Evolutionary conservation across 2,113 vertebrate genomes (phyloP).

Genomic region (Carassius carassius): DNA sequence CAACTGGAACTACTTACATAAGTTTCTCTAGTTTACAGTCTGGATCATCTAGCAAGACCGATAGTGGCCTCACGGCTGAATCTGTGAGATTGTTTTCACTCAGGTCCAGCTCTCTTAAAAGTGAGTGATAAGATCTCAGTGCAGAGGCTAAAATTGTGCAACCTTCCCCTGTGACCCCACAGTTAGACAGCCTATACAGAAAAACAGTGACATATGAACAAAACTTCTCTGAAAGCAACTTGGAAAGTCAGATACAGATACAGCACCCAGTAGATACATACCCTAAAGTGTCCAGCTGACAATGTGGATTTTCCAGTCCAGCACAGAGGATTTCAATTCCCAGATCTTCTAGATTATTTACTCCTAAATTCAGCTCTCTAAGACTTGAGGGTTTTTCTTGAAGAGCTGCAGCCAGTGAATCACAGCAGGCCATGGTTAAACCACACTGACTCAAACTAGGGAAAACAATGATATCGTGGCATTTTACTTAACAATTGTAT

Average conservation of each 20-base stretch:
- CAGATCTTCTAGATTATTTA: conserved; percentile 46
- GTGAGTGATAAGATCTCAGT: conserved; percentile 3
- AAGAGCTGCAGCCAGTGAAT: conserved; percentile 26
- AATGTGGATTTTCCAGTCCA: conserved; percentile 32
- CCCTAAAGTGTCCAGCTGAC: conserved; percentile 42
- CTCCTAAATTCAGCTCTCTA: conserved; percentile 42
- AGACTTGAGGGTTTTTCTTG: conserved; percentile 35
- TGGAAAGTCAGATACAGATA: not conserved
- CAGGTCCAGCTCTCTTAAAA: conserved; percentile 48
- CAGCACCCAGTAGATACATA: not conserved
- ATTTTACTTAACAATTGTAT: not conserved
- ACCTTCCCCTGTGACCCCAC: conserved; percentile 36
- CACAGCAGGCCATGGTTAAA: conserved; percentile 42
- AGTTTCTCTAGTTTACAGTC: conserved; percentile 32
- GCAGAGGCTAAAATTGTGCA: conserved; percentile 30
- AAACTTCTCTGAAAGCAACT: not conserved
- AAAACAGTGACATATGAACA: not conserved
- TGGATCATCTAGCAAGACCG: conserved; percentile 35
- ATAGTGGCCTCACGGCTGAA: conserved; percentile 26
- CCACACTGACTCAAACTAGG: conserved; percentile 43
- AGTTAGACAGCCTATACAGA: conserved; percentile 37
- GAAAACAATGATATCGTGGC: not conserved
- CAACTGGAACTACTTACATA: conserved; percentile 25
- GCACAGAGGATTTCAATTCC: conserved; percentile 41
- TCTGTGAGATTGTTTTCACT: conserved; percentile 49